These are phyloP conservation scores for Labia minor DNA, from an alignment of 2,888 invertebrate genomes.

Conservation along the genomic window DNA sequence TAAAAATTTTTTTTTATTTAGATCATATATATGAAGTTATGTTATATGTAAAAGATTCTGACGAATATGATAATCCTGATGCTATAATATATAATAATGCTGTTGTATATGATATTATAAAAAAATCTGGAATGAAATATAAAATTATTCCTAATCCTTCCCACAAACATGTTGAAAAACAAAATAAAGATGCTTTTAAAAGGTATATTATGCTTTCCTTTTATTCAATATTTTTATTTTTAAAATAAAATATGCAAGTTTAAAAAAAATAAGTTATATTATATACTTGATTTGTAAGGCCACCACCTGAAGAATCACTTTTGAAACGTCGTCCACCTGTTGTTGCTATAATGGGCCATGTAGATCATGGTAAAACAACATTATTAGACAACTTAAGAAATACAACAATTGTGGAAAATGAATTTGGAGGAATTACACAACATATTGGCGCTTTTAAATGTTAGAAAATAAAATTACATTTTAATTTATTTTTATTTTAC, in stretches of 20 bases:
- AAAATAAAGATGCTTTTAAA: constrained; percentile 30
- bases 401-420: constrained; percentile 74
- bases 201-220: constrained; percentile 1
- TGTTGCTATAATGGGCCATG: constrained; percentile 98
- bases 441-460: constrained; percentile 97
- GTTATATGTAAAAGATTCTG: constrained; percentile 49
- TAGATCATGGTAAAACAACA: constrained; percentile 99
- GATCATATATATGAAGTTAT: constrained; percentile 60
- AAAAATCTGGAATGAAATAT: constrained; percentile 54
- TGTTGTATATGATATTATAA: constrained; percentile 56
- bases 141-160: constrained; percentile 44
- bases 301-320: constrained; percentile 52
- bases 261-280: too few relatives aligned
- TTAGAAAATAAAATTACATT: constrained; percentile 25
- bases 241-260: not conserved
- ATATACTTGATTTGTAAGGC: too few relatives aligned
- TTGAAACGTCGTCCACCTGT: constrained; percentile 76
- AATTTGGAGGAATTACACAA: constrained; percentile 98
- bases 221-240: not conserved
- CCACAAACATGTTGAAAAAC: constrained; percentile 34
- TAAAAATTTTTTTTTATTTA: constrained; percentile 34
- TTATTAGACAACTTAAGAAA: constrained; percentile 78
- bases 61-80: constrained; percentile 42
- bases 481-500: constrained; percentile 18
- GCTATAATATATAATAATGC: constrained; percentile 52